Percentiles rank a stretch among this genome's conserved stretches.
Conservation (phyloP, 2,113 vertebrate species). For the Pygathrix nemaeus region DNA sequence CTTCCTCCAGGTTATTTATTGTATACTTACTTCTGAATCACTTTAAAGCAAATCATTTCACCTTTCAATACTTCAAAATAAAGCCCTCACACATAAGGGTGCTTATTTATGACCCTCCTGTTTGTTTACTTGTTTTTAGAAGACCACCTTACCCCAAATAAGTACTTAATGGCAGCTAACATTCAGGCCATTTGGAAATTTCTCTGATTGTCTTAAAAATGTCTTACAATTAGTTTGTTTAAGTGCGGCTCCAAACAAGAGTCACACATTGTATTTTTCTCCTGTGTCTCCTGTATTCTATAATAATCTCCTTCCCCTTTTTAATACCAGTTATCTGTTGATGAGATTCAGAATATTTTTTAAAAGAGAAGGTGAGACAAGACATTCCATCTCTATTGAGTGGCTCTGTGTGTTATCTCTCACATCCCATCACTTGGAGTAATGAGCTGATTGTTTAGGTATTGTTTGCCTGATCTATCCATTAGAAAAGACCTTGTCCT, state of each 20-base stretch:
- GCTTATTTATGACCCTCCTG: not conserved
- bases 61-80: not conserved
- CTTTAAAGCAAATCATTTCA: not conserved
- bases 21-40: not conserved
- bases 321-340: not conserved
- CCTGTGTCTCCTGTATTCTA: not conserved
- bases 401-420: accelerated
- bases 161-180: not conserved
- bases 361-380: not conserved
- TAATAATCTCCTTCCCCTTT: not conserved
- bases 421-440: not conserved
- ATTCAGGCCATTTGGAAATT: not conserved
- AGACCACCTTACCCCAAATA: not conserved
- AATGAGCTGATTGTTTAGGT: not conserved
- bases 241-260: not conserved
- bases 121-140: not conserved
- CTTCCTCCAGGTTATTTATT: not conserved
- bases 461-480: not conserved
- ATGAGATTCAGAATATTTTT: not conserved
- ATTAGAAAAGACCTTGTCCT: not conserved
- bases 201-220: not conserved
- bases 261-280: not conserved
- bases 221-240: not conserved
- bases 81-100: not conserved
- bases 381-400: not conserved